Percentiles rank a stretch among this genome's conserved stretches.
Conservation (phyloP, 2,113 vertebrate species). For the Seriola rivoliana region DNA sequence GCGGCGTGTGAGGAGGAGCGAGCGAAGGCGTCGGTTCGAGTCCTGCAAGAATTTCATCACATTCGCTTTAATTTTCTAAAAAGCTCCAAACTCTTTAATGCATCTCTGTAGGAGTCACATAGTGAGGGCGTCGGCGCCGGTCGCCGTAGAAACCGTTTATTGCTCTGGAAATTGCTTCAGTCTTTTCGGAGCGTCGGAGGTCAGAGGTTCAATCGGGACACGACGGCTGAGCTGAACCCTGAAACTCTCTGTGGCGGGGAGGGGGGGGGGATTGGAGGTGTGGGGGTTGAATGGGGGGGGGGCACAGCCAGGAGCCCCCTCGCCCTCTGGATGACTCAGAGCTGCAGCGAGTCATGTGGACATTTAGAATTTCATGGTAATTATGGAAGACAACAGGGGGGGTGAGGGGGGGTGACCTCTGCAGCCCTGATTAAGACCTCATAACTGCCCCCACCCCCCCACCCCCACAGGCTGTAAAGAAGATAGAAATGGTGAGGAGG, state of each 20-base stretch:
- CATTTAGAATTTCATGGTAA: conserved; percentile 86
- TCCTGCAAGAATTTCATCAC: too few species aligned
- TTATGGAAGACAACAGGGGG: conserved; percentile 73
- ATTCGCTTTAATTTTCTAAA: background rate
- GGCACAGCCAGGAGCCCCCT: conserved; percentile 68
- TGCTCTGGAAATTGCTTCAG: conserved; percentile 83
- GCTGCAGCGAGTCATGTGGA: conserved; percentile 73
- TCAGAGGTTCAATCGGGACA: conserved; percentile 80
- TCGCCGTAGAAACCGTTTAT: conserved; percentile 78
- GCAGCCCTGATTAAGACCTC: conserved; percentile 81
- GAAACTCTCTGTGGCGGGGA: conserved; percentile 35
- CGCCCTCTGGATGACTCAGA: conserved; percentile 84
- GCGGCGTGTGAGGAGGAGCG: too few species aligned
- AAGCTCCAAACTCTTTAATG: background rate
- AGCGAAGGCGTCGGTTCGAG: too few species aligned
- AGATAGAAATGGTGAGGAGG: too few species aligned
- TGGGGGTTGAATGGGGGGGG: background rate
- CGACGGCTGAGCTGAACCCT: conserved; percentile 57
- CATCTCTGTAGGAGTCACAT: conserved; percentile 15
- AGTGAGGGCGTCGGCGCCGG: conserved; percentile 1
- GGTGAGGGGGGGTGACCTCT: conserved; percentile 73
- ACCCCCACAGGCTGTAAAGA: too few species aligned
- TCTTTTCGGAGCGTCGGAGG: conserved; percentile 72
- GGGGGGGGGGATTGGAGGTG: background rate
- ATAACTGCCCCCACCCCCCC: conserved; percentile 49